Evolutionary conservation across 2,888 invertebrate genomes (phyloP), one percentile per base, ranked within the genome.

Genomic region (Tetragonula carbonaria): DNA sequence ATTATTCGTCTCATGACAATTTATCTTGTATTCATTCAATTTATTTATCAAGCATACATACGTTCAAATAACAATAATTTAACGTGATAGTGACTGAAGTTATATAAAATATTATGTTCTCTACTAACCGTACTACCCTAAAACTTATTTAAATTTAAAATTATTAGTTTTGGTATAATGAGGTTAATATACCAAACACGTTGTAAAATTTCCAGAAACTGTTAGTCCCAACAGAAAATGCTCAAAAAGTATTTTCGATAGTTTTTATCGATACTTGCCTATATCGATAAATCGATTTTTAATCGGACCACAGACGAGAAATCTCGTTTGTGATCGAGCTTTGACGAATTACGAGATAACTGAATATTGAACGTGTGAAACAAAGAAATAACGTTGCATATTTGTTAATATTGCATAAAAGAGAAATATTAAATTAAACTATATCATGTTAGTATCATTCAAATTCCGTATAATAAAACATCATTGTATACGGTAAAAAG

Each of bases 61-160:
- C 16, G 16, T 66, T 21, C 51, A 65, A 51, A 51, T 3, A 23
- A 45, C 28, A 21, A 53, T 13, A 23, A 5, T 33, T 55, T 21
- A 28, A 33, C 23, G 59, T 16, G 14, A 33, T 53, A 14, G 16
- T 8, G 59, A 66, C 11, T 8, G 3, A 14, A 59, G 66, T 55
- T 51, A 65, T 51, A 65, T 38, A 57, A 38, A 51, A 23, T 33
- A 21, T 57, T 21, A 16, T 4, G 11, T 16, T 6, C 38, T 23
- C 38, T 28, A 78, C 53, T 51, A 80, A 72, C 51, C n/a, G 23
- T 77, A 13, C n/a, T 53, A 28, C 16, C 33, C 4, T 33, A 38
- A 38, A 71, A 16, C 11, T 11, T 50, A 38, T 53, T 33, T 21
- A 5, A 21, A n/a, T 28, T 45, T 11, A 59, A 59, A 38, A 57